Evolutionary conservation across 2,797 vertebrate genomes (phyloP), one percentile per base, ranked within the genome.

Genomic region (Zenarchopterus dispar): DNA sequence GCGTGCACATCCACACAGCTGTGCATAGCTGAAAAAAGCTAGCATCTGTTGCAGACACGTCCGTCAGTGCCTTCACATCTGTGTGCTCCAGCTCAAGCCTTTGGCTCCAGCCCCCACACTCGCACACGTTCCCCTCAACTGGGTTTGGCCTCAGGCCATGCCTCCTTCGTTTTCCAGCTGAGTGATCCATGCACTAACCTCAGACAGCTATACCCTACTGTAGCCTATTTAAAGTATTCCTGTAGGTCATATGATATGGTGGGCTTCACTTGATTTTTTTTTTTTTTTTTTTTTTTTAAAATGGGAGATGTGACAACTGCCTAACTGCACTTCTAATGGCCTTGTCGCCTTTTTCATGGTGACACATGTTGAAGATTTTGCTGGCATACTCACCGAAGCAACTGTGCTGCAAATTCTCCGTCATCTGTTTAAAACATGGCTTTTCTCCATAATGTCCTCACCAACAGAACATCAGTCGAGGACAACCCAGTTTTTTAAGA

Each of bases 51-150:
- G 53, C 73, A 60, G 69, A 86, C 77, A 89, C 84, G 90, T 93
- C 92, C 81, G 60, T 93, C 92, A 93, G 77, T 88, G 86, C 73
- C 74, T 86, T 73, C 90, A 92, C 90, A 93, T 92, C 89, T 94
- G 93, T 89, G 86, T 52, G 77, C 76, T 87, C 62, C 78, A 55
- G 81, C 81, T 80, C 81, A 26, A 72, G 77, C 68, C 73, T 75
- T 67, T 75, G 52, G 66, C 82, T 77, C 69, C 41, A 22, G 58
- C 78, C 80, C 82, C 69, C 69, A 64, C 82, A 85, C 69, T 63
- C 18, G 48, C 73, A 83, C 85, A 81, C 88, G 70, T 78, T 82
- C 75, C 60, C 75, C 69, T 86, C 56, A 50, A 77, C 84, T 50
- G 44, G 72, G 62, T 62, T 70, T 89, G 83, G 88, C 86, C 55